Evolutionary conservation across 2,113 vertebrate genomes (phyloP), one percentile per base, ranked within the genome.

Genomic region (Bambusicola thoracicus): DNA sequence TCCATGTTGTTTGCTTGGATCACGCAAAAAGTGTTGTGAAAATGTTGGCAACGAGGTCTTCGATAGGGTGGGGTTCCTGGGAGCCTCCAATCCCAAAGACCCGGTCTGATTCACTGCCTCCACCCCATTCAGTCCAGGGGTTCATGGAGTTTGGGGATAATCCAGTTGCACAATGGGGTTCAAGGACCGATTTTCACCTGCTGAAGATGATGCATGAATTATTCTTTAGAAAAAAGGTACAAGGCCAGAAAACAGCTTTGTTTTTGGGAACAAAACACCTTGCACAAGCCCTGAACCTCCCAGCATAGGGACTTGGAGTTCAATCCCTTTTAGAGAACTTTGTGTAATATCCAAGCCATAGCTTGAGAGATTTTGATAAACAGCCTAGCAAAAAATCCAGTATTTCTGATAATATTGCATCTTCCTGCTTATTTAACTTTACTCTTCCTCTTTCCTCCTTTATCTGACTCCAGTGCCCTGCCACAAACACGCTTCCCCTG

Each of bases 361-460:
- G 2, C 38, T 43, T 12, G 16, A 53, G 66, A 36, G 8, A 13
- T 41, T 79, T 67, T 21, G 5, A 25, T 22, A 16, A 40, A 56
- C 17, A 69, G 5, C 34, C 43, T 1, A 15, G 5, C 24, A 2
- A 29, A 61, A 9, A 58, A 29, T 25, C 61, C 32, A 5, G 0
- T 4, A 2, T n/a, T 22, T 40, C 22, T 38, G 21, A 36, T 49
- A 77, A 44, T 8, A 6, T 20, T 18, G 16, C 25, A 17, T 41
- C 56, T 48, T 85, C 4, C 53, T 49, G 6, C 8, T 36, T 18
- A 2, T 38, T 22, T 32, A 6, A 0, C 12, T 51, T 77, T 15
- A 4, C 4, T 7, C 27, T 41, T 14, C 7, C 5, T 46, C 49
- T 38, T 24, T 4, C 18, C 48, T 14, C 19, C 40, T 84, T 67